Percentiles rank a stretch among this genome's conserved stretches.
These are phyloP conservation scores for Agrilus mali DNA, from an alignment of 2,888 invertebrate species.

Conservation along the genomic window DNA sequence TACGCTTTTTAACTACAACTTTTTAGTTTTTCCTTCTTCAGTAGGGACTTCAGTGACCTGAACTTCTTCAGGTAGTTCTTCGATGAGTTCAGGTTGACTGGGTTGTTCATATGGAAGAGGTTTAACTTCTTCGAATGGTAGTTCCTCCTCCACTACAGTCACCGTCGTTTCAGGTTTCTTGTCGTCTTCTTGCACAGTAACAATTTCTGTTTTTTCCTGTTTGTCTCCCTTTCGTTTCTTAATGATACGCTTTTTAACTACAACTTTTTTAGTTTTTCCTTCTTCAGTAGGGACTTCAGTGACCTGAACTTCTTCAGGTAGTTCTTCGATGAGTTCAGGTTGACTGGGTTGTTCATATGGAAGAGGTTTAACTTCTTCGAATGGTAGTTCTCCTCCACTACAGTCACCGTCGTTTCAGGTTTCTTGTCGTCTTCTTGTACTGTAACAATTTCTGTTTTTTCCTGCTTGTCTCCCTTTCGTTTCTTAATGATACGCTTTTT, in stretches of 20 bases:
- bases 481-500: conserved; percentile 37
- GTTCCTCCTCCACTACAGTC: conserved; percentile 17
- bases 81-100: conserved; percentile 18
- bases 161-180: conserved; percentile 22
- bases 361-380: conserved; percentile 19
- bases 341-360: conserved; percentile 17
- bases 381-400: conserved; percentile 21
- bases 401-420: conserved; percentile 27
- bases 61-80: conserved; percentile 15
- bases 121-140: conserved; percentile 14
- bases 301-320: conserved; percentile 26
- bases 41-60: conserved; percentile 13
- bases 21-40: conserved; percentile 11
- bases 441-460: conserved; percentile 36
- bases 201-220: conserved; percentile 34
- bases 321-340: conserved; percentile 13
- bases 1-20: conserved; percentile 15
- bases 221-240: conserved; percentile 19
- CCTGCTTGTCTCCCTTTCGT: conserved; percentile 32
- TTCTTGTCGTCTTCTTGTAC: conserved; percentile 30
- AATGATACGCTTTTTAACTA: conserved; percentile 21
- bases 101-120: conserved; percentile 16
- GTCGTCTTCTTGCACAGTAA: conserved; percentile 16
- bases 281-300: conserved; percentile 23
- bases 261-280: conserved; percentile 20